Percentiles rank a stretch among this genome's conserved stretches.
Conservation (phyloP, 2,888 invertebrate genomes). For the Sylvicola cinctus region DNA sequence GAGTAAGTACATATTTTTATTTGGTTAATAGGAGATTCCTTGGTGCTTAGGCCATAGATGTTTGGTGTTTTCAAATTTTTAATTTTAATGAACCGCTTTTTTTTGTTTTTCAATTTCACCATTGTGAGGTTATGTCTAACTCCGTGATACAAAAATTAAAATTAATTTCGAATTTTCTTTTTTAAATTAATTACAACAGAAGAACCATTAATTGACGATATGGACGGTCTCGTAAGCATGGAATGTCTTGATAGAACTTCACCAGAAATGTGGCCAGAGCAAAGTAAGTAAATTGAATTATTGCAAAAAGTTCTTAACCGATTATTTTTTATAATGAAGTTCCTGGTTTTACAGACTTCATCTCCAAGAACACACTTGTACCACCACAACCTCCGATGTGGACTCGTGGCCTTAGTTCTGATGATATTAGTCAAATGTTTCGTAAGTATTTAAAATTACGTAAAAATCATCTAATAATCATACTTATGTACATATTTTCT, state of each 20-base stretch:
- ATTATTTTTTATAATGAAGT: slow-evolving; percentile 1
- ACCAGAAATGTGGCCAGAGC: slow-evolving; percentile 91
- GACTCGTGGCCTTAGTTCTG: background rate
- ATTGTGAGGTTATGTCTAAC: background rate
- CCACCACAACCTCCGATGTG: background rate
- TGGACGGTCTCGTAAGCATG: slow-evolving; percentile 49
- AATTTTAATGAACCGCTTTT: too few species aligned
- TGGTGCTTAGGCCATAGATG: too few species aligned
- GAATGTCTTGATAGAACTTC: slow-evolving; percentile 89
- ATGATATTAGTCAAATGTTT: background rate
- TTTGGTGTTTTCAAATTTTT: too few species aligned
- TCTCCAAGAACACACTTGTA: background rate
- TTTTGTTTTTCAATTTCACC: background rate
- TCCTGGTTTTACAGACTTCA: background rate
- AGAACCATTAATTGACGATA: slow-evolving; percentile 31
- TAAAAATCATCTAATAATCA: background rate
- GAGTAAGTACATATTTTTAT: too few species aligned
- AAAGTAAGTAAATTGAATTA: slow-evolving; percentile 41
- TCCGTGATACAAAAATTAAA: background rate
- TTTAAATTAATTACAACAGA: background rate
- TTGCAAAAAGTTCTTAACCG: background rate
- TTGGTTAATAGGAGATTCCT: too few species aligned
- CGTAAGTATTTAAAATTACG: background rate
- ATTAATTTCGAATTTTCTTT: background rate
- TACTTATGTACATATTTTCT: background rate